phyloP scores from a whole-genome alignment of 1,140 invertebrate species.

The Cydia strobilella region DNA sequence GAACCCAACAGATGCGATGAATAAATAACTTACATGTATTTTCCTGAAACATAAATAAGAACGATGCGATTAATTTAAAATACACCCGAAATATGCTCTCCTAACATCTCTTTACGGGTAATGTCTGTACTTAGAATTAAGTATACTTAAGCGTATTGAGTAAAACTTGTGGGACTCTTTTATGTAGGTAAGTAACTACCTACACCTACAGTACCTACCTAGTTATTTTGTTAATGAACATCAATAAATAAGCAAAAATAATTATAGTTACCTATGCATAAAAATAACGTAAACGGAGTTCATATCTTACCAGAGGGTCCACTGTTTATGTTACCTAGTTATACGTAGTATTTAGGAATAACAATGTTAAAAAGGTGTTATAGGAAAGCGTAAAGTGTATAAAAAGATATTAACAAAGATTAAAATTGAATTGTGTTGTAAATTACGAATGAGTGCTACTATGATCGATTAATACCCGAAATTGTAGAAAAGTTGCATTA shows the following conservation, averaged over 20 bases:
- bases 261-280: too few species aligned
- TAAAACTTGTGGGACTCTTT: too few species aligned
- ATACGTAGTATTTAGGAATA: slow-evolving; percentile 11
- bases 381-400: slow-evolving; percentile 27
- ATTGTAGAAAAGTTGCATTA: background rate
- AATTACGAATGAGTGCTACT: background rate
- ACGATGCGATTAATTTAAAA: background rate
- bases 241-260: too few species aligned
- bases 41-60: slow-evolving; percentile 57
- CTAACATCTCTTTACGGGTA: too few species aligned
- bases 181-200: too few species aligned
- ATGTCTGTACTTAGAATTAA: too few species aligned
- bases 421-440: background rate
- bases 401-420: background rate
- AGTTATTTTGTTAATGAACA: too few species aligned
- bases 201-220: too few species aligned
- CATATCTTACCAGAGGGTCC: slow-evolving; percentile 5
- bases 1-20: slow-evolving; percentile 47
- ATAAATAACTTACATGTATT: slow-evolving; percentile 62
- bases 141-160: too few species aligned
- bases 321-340: background rate
- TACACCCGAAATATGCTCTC: background rate
- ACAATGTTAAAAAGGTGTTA: slow-evolving; percentile 17
- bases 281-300: background rate
- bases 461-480: background rate